Evolutionary conservation across 2,888 invertebrate species (phyloP), one percentile per base, ranked within the genome.

Genomic region (Mythimna lalbum): DNA sequence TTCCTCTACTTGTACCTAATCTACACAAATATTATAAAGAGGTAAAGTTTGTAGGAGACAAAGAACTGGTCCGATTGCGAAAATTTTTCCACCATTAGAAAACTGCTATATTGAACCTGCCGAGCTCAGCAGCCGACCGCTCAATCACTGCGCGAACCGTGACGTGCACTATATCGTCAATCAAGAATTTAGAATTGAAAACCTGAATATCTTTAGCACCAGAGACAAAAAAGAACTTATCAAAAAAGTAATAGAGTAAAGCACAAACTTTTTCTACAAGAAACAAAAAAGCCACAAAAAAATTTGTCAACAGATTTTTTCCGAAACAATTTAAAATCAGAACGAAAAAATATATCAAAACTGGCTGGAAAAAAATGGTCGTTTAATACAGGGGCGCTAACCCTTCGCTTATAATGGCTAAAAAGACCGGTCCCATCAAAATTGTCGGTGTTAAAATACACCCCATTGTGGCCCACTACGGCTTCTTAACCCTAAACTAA

Each of bases 401-500:
- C 95, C 95, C 95, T 93, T 93, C 90, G 76, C 63, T 86, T 88
- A 83, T 86, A 85, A 88, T 87, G 88, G 86, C 78, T 87, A 89
- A 92, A 91, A 89, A 87, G 89, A 89, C 88, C 89, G 85, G 86
- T 85, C 91, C 91, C 89, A 88, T 93, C 91, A 92, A 93, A 95
- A 93, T 90, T 88, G 90, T 91, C 88, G 89, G 92, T 92, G 94
- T 95, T 94, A 95, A 95, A 94, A 94, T 92, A 94, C 94, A 93
- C 92, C 95, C 90, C 88, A 90, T 49, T 93, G 92, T 93, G 91
- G 86, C 87, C 85, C 88, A 88, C 88, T 92, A 91, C 88, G 94
- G 94, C 94, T 95, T 95, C 94, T 94, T 94, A 95, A 93, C 94
- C 93, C 94, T 90, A 89, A 90, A 89, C 91, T 89, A 91, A 94